These are phyloP conservation scores for Emydura subglobosa DNA, from an alignment of 2,113 vertebrate species.

Conservation along the genomic window DNA sequence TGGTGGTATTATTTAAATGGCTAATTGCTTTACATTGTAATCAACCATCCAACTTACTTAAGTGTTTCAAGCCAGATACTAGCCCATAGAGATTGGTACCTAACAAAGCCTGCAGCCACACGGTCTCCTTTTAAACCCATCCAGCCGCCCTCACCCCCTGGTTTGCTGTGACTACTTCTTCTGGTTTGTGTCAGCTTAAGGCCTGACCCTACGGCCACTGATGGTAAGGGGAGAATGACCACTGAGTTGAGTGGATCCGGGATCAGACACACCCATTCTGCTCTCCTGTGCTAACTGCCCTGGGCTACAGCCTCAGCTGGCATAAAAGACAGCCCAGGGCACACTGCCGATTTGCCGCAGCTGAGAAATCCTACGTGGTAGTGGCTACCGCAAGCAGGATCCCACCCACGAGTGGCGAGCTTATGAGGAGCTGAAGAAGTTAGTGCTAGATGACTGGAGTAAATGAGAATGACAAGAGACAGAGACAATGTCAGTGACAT, in stretches of 20 bases:
- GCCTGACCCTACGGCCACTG: background rate
- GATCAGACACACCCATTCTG: background rate
- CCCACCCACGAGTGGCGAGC: background rate
- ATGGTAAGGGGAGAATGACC: background rate
- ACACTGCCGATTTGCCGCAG: background rate
- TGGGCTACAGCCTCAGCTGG: background rate
- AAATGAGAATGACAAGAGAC: background rate
- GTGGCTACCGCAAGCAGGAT: background rate
- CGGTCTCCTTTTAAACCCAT: background rate
- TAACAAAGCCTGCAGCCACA: background rate
- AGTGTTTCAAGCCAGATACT: background rate
- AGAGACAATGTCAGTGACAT: background rate
- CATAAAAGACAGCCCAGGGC: background rate
- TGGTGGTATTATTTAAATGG: background rate
- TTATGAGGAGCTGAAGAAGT: background rate
- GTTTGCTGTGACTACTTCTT: background rate
- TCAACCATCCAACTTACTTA: background rate
- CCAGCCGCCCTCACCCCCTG: background rate
- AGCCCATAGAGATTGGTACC: background rate
- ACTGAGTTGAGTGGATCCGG: background rate
- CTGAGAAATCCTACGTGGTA: background rate
- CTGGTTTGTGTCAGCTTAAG: background rate
- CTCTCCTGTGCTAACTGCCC: background rate
- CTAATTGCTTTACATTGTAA: background rate
- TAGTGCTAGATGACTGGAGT: background rate